phyloP scores from a whole-genome alignment of 2,888 invertebrate species.

The Luperina testacea region DNA sequence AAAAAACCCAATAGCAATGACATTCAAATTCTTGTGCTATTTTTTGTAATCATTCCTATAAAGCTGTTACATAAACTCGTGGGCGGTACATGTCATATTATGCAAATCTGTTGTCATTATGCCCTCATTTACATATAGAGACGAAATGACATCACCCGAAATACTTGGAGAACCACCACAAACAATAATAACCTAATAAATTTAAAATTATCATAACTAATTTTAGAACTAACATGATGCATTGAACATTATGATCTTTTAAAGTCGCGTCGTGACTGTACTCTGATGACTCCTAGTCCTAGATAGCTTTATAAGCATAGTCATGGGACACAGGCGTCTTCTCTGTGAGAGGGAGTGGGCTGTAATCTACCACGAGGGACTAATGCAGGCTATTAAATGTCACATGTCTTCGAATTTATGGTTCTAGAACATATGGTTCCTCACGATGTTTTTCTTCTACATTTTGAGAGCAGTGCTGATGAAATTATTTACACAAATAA shows the following conservation, averaged over 20 bases:
- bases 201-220: constrained; percentile 8
- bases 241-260: constrained; percentile 6
- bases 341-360: background rate
- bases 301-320: background rate
- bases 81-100: constrained; percentile 47
- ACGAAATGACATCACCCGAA: constrained; percentile 66
- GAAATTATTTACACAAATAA: too few relatives aligned
- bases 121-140: constrained; percentile 63
- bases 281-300: constrained; percentile 6
- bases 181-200: constrained; percentile 36
- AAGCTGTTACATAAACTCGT: constrained; percentile 14
- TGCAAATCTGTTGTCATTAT: constrained; percentile 64
- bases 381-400: too few relatives aligned
- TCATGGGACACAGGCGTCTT: background rate
- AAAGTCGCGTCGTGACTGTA: constrained; percentile 32
- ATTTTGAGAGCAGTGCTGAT: too few relatives aligned
- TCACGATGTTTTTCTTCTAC: too few relatives aligned
- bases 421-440: too few relatives aligned
- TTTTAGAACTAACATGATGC: constrained; percentile 11
- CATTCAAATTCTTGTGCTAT: background rate
- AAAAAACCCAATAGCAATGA: background rate
- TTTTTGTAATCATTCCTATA: constrained; percentile 13
- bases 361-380: too few relatives aligned
- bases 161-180: constrained; percentile 25
- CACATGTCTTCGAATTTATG: too few relatives aligned